These are phyloP conservation scores for Tolmerus cingulatus DNA, from an alignment of 2,888 invertebrate genomes.

Conservation along the genomic window DNA sequence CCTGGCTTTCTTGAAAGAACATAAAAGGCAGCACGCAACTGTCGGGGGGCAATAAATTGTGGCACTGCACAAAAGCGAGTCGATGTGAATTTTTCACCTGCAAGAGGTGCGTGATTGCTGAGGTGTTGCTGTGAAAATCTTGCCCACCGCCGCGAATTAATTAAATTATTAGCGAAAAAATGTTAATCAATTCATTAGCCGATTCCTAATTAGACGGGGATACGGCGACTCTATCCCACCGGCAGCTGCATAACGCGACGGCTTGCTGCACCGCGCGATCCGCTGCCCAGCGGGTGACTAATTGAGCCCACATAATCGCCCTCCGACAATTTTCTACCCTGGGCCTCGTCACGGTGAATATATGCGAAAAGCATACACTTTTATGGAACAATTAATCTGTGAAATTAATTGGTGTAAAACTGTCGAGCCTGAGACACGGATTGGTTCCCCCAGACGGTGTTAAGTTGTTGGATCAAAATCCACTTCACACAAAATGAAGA, in stretches of 20 bases:
- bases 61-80: neutral
- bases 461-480: neutral
- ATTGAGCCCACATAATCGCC: neutral
- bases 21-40: slow-evolving; percentile 19
- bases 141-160: slow-evolving; percentile 15
- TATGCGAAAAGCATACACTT: neutral
- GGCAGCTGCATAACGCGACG: neutral
- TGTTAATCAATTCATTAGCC: slow-evolving; percentile 11
- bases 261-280: neutral
- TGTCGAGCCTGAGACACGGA: neutral
- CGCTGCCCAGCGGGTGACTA: neutral
- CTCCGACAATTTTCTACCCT: neutral
- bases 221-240: neutral
- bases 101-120: slow-evolving; percentile 12
- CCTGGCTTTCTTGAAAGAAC: slow-evolving; percentile 33
- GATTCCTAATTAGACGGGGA: slow-evolving; percentile 1
- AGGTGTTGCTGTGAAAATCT: slow-evolving; percentile 26
- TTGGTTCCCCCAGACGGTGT: neutral
- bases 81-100: slow-evolving; percentile 23
- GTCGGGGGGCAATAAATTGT: slow-evolving; percentile 22
- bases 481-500: neutral
- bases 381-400: neutral
- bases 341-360: neutral
- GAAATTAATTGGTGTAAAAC: neutral
- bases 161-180: slow-evolving; percentile 35